Evolutionary conservation across 2,113 vertebrate species (phyloP).

Genomic region (Ctenodactylus gundi): DNA sequence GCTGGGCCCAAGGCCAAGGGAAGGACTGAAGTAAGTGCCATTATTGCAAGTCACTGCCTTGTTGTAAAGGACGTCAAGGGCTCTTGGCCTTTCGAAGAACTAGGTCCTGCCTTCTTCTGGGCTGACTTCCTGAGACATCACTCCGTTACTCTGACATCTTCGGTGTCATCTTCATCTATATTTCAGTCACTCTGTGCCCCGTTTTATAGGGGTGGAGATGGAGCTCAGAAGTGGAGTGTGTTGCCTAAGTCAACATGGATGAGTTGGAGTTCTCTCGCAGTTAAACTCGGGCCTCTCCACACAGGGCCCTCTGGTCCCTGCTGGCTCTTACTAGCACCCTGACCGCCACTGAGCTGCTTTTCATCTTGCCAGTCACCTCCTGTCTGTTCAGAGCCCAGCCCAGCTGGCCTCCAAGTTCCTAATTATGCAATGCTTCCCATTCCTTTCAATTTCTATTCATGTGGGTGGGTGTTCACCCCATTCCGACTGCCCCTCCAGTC

Average conservation of each 20-base stretch:
- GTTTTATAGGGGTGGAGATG: not conserved
- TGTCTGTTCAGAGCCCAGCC: not conserved
- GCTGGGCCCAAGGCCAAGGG: not conserved
- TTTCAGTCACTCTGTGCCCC: not conserved
- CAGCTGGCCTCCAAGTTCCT: not conserved
- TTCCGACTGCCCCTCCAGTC: rapidly evolving
- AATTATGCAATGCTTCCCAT: not conserved
- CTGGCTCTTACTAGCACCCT: not conserved
- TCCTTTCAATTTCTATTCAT: not conserved
- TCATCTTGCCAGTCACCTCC: not conserved
- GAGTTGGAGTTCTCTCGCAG: too few relatives aligned
- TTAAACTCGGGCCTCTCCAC: not conserved
- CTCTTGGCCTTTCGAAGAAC: too few relatives aligned
- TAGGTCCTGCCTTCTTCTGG: not conserved
- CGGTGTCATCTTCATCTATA: not conserved
- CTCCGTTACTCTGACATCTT: not conserved
- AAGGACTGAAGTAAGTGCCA: not conserved
- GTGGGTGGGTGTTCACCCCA: not conserved
- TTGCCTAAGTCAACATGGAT: not conserved
- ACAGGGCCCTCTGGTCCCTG: not conserved
- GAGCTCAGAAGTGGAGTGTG: not conserved
- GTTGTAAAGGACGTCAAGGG: not conserved
- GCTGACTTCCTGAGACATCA: not conserved
- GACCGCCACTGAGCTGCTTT: not conserved
- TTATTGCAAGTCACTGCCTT: not conserved